Conservation (phyloP, 1,140 invertebrate species). For the Trichonephila inaurata region DNA sequence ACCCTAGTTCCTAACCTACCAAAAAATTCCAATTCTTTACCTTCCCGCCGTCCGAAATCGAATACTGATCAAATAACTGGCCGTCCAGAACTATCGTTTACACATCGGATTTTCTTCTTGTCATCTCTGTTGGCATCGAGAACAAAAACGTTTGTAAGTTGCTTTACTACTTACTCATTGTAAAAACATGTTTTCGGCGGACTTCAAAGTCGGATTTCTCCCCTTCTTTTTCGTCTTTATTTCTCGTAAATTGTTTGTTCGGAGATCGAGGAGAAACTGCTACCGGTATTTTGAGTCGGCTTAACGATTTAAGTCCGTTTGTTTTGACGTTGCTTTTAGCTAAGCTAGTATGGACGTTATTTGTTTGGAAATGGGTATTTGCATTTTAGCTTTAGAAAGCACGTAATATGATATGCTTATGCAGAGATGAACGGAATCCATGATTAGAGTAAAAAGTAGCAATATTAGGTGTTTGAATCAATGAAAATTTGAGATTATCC, state of each 20-base stretch:
- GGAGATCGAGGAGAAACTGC: constrained; percentile 19
- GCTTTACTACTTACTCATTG: background rate
- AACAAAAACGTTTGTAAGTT: constrained; percentile 17
- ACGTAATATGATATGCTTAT: background rate
- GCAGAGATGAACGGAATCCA: too few relatives aligned
- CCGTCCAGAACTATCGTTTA: background rate
- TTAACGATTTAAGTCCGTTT: background rate
- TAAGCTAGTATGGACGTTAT: background rate
- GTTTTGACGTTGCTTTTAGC: background rate
- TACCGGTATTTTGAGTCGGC: constrained; percentile 17
- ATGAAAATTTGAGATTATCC: too few relatives aligned
- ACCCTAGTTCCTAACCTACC: background rate
- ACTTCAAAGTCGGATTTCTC: background rate
- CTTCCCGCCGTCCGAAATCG: background rate
- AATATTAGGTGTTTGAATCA: too few relatives aligned
- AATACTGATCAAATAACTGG: constrained; percentile 8
- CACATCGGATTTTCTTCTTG: constrained; percentile 17
- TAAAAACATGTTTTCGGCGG: constrained; percentile 34
- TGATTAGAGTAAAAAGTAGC: too few relatives aligned
- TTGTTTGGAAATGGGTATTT: background rate
- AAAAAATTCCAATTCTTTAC: background rate
- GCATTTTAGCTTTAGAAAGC: background rate
- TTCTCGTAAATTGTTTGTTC: constrained; percentile 5
- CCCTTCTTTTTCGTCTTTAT: background rate
- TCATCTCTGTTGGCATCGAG: background rate